phyloP scores from a whole-genome alignment of 2,888 invertebrate species.

The Auanema freiburgensis region DNA sequence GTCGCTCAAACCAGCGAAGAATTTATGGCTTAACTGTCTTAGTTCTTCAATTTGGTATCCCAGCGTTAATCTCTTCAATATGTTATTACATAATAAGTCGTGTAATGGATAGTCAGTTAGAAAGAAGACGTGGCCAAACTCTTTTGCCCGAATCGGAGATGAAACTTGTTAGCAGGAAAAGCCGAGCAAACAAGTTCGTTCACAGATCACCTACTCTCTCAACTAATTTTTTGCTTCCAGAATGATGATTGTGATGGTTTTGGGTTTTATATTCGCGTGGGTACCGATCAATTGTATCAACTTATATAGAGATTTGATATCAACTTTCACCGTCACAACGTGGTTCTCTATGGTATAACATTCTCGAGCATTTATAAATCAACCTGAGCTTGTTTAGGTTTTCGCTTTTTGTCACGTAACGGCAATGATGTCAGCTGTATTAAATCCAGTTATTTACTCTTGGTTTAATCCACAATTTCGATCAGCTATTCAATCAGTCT shows the following conservation, averaged over 20 bases:
- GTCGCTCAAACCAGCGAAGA: conserved; percentile 31
- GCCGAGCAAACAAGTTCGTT: conserved; percentile 42
- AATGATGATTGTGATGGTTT: conserved; percentile 62
- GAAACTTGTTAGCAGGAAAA: conserved; percentile 39
- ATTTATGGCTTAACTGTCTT: conserved; percentile 52
- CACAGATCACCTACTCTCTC: not conserved
- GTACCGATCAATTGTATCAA: conserved; percentile 61
- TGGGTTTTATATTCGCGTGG: conserved; percentile 60
- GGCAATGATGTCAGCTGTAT: conserved; percentile 60
- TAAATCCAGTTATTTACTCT: conserved; percentile 60
- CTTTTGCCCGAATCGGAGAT: conserved; percentile 39
- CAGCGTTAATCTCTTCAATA: conserved; percentile 55
- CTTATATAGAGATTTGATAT: conserved; percentile 55
- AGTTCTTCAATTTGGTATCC: conserved; percentile 61
- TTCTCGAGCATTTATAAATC: no score
- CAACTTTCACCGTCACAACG: conserved; percentile 21
- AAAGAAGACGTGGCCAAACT: conserved; percentile 37
- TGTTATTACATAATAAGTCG: conserved; percentile 45
- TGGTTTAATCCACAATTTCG: conserved; percentile 62
- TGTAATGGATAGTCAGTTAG: conserved; percentile 32
- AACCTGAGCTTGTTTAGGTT: no score
- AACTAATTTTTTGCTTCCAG: conserved; percentile 25
- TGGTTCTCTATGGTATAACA: conserved; percentile 32
- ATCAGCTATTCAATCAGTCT: conserved; percentile 31
- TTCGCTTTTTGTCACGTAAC: conserved; percentile 58